phyloP scores from a whole-genome alignment of 2,113 vertebrate species.

The Anoura caudifer region DNA sequence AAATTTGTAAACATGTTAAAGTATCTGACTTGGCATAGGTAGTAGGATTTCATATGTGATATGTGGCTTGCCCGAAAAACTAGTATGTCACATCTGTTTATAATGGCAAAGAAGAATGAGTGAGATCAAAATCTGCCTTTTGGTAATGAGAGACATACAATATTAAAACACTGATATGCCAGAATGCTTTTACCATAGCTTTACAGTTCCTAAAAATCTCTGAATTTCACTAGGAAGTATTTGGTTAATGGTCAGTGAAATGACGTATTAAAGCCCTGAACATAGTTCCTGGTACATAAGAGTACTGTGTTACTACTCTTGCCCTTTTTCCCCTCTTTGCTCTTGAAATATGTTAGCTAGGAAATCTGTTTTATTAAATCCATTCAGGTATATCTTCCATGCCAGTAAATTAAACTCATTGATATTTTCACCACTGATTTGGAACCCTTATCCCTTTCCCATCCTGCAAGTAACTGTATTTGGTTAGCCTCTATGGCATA shows the following conservation, averaged over 20 bases:
- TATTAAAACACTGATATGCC: constrained; percentile 22
- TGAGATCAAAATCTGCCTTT: constrained; percentile 21
- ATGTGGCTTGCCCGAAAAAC: neutral
- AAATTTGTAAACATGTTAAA: neutral
- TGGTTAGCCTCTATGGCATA: neutral
- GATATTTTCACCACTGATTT: constrained; percentile 30
- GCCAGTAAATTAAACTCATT: constrained; percentile 17
- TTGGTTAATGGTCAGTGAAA: constrained; percentile 19
- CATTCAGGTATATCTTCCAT: constrained; percentile 20
- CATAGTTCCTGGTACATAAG: neutral
- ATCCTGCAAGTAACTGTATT: neutral
- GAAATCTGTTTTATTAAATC: neutral
- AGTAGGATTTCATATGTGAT: neutral
- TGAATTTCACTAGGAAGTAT: neutral
- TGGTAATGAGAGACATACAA: neutral
- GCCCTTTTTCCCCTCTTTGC: neutral
- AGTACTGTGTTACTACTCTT: neutral
- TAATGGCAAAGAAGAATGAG: neutral
- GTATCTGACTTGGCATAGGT: neutral
- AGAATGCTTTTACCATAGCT: neutral
- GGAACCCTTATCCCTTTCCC: neutral
- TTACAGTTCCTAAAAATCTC: constrained; percentile 28
- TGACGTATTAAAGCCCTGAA: neutral
- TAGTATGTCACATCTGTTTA: neutral
- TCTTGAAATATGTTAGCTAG: constrained; percentile 29